Evolutionary conservation across 2,888 invertebrate genomes (phyloP), one percentile per base, ranked within the genome.

Genomic region (Polyommatus iphigenia): DNA sequence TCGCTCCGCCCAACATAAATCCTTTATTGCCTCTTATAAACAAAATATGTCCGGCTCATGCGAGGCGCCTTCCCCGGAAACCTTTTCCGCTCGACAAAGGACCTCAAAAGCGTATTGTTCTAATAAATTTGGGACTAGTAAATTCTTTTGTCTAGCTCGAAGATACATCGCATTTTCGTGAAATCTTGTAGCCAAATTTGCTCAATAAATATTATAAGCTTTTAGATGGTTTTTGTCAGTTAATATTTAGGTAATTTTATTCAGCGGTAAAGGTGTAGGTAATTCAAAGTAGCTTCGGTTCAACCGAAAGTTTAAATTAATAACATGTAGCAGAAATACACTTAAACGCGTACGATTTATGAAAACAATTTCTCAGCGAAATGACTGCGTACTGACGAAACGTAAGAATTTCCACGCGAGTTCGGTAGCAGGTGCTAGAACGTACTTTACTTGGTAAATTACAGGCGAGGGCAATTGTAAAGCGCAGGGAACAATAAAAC

Each of bases 401-500:
- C 20, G 20, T 62, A 67, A 62, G 75, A 77, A 67, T 46, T 77
- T 71, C 24, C 50, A 73, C 29, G 50, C 18, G 81, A 86, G 83
- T 85, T 84, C 84, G 83, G 85, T 83, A 86, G 85, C 91, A 91
- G 90, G 89, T 92, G 92, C 84, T 86, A 82, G 79, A 81, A 84
- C 84, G 85, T 84, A 84, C 83, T 81, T 83, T 83, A 83, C 82
- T 82, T 82, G 81, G 83, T 84, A 83, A 84, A 82, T 82, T 81
- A 83, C 80, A 81, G 83, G 82, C 83, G 83, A 84, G 83, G 86
- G 83, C 85, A 85, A 88, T 89, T 87, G 85, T 90, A 87, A 88
- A 90, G 86, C 20, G 10, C 89, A 89, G 85, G 85, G 86, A 93
- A 93, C 93, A 94, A 93, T 93, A 91, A 91, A 92, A 92, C 90